These are phyloP conservation scores for Proisotoma minuta DNA, from an alignment of 2,888 invertebrate genomes.

Conservation along the genomic window DNA sequence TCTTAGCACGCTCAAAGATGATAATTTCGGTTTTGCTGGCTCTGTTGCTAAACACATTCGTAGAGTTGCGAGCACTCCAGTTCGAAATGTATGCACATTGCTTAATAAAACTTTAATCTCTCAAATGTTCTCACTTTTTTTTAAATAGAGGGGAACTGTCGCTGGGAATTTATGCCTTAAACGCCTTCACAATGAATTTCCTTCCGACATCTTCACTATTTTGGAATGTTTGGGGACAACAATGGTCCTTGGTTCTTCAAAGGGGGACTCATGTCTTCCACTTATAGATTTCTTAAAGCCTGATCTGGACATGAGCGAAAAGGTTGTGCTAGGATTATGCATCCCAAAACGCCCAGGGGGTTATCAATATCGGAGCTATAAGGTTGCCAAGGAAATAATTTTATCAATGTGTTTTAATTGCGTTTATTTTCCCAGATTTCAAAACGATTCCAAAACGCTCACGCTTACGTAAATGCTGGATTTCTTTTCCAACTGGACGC, in stretches of 20 bases:
- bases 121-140: not conserved
- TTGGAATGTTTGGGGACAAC: not conserved
- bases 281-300: not conserved
- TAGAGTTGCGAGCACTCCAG: not conserved
- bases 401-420: too few relatives aligned
- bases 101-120: not conserved
- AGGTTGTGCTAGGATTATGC: not conserved
- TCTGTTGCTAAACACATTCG: not conserved
- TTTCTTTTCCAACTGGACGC: constrained; percentile 34
- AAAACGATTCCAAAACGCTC: constrained; percentile 42
- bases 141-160: not conserved
- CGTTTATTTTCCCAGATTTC: constrained; percentile 30
- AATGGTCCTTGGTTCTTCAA: too few relatives aligned
- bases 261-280: too few relatives aligned
- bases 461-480: constrained; percentile 45
- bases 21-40: not conserved
- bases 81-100: not conserved
- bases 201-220: not conserved
- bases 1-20: not conserved
- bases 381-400: too few relatives aligned
- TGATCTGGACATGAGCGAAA: not conserved
- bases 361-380: not conserved
- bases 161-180: not conserved
- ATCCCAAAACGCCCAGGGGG: not conserved
- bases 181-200: not conserved